phyloP scores from a whole-genome alignment of 2,888 invertebrate genomes.

The Panzeria rudis region DNA sequence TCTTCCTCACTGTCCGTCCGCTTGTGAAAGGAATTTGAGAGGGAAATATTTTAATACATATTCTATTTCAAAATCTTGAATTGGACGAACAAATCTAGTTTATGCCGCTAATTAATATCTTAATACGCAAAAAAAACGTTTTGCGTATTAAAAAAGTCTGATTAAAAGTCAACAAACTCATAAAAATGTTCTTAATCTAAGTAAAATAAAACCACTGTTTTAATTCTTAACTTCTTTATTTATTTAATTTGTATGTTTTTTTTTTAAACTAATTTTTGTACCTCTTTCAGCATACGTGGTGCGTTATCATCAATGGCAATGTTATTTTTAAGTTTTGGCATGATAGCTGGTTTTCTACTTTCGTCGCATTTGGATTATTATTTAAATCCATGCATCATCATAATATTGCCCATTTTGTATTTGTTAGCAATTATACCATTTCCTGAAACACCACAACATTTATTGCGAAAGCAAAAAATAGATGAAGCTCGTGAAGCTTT shows the following conservation, averaged over 20 bases:
- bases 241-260: neutral
- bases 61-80: too few species aligned
- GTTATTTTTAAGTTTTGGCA: constrained; percentile 80
- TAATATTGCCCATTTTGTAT: constrained; percentile 78
- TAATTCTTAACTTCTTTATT: constrained; percentile 22
- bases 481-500: constrained; percentile 78
- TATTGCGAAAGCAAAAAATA: constrained; percentile 75
- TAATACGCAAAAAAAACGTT: too few species aligned
- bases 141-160: too few species aligned
- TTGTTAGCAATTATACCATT: constrained; percentile 75
- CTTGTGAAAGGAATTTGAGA: too few species aligned
- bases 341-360: constrained; percentile 79
- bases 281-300: constrained; percentile 79
- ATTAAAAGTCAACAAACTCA: too few species aligned
- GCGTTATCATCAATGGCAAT: constrained; percentile 79
- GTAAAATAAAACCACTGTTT: too few species aligned
- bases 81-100: neutral
- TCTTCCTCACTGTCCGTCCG: too few species aligned
- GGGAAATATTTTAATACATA: too few species aligned
- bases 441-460: constrained; percentile 81
- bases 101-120: neutral
- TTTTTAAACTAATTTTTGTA: too few species aligned
- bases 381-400: constrained; percentile 78
- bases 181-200: too few species aligned
- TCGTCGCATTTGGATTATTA: constrained; percentile 79